A percentile compares a stretch with the other conserved stretches of the same genome.
These are phyloP conservation scores for Potamilus streckersoni DNA, from an alignment of 1,140 invertebrate species.

Conservation along the genomic window DNA sequence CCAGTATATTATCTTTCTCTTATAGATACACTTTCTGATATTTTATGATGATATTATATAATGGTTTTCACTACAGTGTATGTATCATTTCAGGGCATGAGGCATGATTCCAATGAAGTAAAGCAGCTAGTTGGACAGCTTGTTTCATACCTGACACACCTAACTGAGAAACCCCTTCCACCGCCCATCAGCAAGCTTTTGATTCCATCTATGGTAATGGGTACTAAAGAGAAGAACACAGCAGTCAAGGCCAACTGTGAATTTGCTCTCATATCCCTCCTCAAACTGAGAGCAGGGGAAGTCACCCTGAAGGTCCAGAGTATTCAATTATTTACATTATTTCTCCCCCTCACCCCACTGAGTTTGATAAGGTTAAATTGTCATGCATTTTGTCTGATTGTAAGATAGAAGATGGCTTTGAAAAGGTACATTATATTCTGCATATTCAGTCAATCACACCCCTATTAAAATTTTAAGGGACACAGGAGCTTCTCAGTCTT, in stretches of 20 bases:
- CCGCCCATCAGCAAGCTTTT: constrained; percentile 81
- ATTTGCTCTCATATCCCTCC: constrained; percentile 86
- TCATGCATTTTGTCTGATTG: background rate
- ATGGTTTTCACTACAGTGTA: too few species aligned
- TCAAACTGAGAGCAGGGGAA: constrained; percentile 83
- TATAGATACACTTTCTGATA: background rate
- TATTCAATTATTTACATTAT: background rate
- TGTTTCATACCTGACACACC: constrained; percentile 73
- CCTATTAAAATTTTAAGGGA: too few species aligned
- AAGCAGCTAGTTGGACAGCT: constrained; percentile 91
- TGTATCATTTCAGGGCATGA: constrained; percentile 80
- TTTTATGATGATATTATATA: too few species aligned
- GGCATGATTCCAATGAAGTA: constrained; percentile 92
- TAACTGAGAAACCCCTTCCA: constrained; percentile 7
- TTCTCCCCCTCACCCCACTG: too few species aligned
- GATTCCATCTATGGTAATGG: constrained; percentile 93
- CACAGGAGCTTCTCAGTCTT: too few species aligned
- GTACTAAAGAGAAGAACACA: constrained; percentile 97
- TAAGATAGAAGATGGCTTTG: background rate
- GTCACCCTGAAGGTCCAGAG: constrained; percentile 78
- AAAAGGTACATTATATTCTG: background rate
- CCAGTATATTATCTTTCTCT: background rate
- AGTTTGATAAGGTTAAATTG: too few species aligned
- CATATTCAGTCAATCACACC: too few species aligned
- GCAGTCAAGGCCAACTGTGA: constrained; percentile 94